phyloP scores from a whole-genome alignment of 2,113 vertebrate genomes.

The Nerophis lumbriciformis region DNA sequence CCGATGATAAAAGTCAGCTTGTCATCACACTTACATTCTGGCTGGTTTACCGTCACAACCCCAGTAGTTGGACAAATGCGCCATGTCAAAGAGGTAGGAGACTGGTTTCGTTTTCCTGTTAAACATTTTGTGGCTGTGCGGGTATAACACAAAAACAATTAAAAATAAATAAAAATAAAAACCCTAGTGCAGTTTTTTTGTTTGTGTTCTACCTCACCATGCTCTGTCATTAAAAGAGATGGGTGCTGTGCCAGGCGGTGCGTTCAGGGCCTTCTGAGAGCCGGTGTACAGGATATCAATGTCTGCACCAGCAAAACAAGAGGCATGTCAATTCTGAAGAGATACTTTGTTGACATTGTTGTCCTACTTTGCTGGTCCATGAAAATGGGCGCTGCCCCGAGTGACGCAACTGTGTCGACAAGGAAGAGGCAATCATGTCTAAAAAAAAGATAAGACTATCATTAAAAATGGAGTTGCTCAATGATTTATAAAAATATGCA shows the following conservation, averaged over 20 bases:
- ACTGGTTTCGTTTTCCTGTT: constrained; percentile 81
- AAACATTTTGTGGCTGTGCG: constrained; percentile 82
- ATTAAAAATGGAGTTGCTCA: not conserved
- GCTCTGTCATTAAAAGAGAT: constrained; percentile 92
- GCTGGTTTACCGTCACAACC: constrained; percentile 78
- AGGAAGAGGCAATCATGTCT: constrained; percentile 89
- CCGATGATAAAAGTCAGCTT: not conserved
- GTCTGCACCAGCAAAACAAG: constrained; percentile 58
- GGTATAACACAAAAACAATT: constrained; percentile 5
- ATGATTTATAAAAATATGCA: not conserved
- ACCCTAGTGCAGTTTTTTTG: not conserved
- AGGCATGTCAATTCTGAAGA: not conserved
- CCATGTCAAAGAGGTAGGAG: constrained; percentile 86
- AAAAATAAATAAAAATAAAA: no score
- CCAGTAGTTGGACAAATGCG: constrained; percentile 83
- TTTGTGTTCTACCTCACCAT: constrained; percentile 70
- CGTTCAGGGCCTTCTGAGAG: constrained; percentile 89
- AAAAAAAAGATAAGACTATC: constrained; percentile 4
- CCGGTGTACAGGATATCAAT: constrained; percentile 89
- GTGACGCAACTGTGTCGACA: constrained; percentile 88
- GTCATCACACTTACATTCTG: constrained; percentile 73
- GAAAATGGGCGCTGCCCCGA: constrained; percentile 85
- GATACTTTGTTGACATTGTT: not conserved
- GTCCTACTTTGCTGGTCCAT: constrained; percentile 94
- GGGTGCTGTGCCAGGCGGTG: constrained; percentile 83